Percentiles rank a stretch among this genome's conserved stretches.
Conservation (phyloP, 2,888 invertebrate genomes). For the Piscicola geometra region DNA sequence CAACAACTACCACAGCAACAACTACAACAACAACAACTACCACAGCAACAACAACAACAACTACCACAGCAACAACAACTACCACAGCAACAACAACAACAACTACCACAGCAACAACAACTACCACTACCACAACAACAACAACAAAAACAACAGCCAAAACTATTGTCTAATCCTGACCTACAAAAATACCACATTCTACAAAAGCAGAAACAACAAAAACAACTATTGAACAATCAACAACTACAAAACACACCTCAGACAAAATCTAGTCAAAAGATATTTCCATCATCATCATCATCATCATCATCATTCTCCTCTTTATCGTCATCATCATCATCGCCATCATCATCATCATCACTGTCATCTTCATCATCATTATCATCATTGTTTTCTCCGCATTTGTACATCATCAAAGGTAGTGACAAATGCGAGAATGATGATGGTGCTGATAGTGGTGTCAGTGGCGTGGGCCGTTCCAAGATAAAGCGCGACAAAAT, state of each 20-base stretch:
- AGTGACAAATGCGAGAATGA: too few species aligned
- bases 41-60: not conserved
- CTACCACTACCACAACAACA: not conserved
- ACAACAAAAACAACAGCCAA: too few species aligned
- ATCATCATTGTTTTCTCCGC: conserved; percentile 5
- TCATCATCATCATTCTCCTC: conserved; percentile 15
- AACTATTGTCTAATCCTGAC: too few species aligned
- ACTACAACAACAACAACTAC: conserved; percentile 5
- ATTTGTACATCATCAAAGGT: too few species aligned
- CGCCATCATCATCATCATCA: not conserved
- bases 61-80: not conserved
- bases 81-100: not conserved
- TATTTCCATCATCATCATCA: conserved; percentile 15
- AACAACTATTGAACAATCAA: not conserved
- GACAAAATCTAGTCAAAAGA: not conserved
- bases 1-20: not conserved
- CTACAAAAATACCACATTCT: not conserved
- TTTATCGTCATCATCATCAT: conserved; percentile 5
- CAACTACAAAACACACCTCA: too few species aligned
- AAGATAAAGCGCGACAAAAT: too few species aligned
- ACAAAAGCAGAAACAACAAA: not conserved
- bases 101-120: not conserved
- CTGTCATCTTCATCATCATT: conserved; percentile 7
- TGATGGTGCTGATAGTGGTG: too few species aligned
- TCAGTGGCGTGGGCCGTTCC: too few species aligned